These are phyloP conservation scores for Raja brachyura DNA, from an alignment of 2,113 vertebrate species.

Conservation along the genomic window DNA sequence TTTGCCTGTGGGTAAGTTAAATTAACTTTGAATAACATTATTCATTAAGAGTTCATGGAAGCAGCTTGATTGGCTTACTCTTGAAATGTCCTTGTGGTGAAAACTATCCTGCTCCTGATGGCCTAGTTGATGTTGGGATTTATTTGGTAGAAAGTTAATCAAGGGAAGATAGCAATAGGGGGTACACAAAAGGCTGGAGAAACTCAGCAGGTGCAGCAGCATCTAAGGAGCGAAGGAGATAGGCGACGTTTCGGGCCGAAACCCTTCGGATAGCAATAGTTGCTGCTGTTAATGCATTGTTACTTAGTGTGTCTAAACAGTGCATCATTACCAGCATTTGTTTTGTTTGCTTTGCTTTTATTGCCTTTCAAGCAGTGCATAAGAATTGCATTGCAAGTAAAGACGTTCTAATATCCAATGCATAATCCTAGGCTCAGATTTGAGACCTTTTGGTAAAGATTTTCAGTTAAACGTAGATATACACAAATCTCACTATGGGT, in stretches of 20 bases:
- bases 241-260: no score
- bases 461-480: not conserved
- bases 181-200: no score
- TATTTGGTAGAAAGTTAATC: no score
- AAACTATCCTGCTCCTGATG: not conserved
- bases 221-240: no score
- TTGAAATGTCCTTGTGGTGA: not conserved
- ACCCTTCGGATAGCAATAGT: no score
- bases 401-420: not conserved
- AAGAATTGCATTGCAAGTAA: not conserved
- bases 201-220: no score
- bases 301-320: not conserved
- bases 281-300: no score
- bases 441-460: not conserved
- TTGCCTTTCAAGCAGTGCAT: not conserved
- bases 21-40: not conserved
- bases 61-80: not conserved
- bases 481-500: no score
- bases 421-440: no score
- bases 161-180: no score
- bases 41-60: no score
- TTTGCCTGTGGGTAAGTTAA: slow-evolving; percentile 57
- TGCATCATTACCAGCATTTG: not conserved
- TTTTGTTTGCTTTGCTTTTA: not conserved
- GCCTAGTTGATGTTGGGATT: not conserved